Evolutionary conservation across 2,888 invertebrate species (phyloP).

Genomic region (Conchocele bisecta): DNA sequence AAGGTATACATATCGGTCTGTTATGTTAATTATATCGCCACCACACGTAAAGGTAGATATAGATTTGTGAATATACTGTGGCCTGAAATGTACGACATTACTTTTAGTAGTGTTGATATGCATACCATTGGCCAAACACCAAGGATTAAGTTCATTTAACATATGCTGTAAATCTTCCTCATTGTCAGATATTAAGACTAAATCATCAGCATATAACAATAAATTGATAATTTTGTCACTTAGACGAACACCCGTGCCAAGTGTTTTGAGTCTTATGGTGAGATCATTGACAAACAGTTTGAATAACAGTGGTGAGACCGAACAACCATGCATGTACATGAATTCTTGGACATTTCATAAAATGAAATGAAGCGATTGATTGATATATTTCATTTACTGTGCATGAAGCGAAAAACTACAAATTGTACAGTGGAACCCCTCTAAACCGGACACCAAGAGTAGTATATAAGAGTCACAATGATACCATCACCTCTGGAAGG

Average conservation of each 20-base stretch:
- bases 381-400: too few relatives aligned
- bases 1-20: slow-evolving; percentile 38
- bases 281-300: slow-evolving; percentile 22
- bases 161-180: slow-evolving; percentile 35
- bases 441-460: too few relatives aligned
- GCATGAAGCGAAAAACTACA: too few relatives aligned
- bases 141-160: slow-evolving; percentile 28
- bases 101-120: slow-evolving; percentile 45
- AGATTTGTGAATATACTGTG: neutral
- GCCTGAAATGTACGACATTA: slow-evolving; percentile 50
- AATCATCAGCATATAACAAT: slow-evolving; percentile 40
- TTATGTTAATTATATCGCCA: slow-evolving; percentile 1
- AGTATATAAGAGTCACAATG: too few relatives aligned
- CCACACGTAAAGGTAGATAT: slow-evolving; percentile 36
- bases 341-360: too few relatives aligned
- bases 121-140: slow-evolving; percentile 43
- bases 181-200: slow-evolving; percentile 38
- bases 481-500: too few relatives aligned
- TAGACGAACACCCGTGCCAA: neutral
- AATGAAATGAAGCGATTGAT: too few relatives aligned
- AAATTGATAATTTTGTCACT: slow-evolving; percentile 8
- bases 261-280: neutral
- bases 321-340: slow-evolving; percentile 25
- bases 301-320: slow-evolving; percentile 23
- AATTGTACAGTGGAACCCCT: too few relatives aligned